These are phyloP conservation scores for Strigamia crassipes DNA, from an alignment of 2,888 invertebrate genomes.

Conservation along the genomic window DNA sequence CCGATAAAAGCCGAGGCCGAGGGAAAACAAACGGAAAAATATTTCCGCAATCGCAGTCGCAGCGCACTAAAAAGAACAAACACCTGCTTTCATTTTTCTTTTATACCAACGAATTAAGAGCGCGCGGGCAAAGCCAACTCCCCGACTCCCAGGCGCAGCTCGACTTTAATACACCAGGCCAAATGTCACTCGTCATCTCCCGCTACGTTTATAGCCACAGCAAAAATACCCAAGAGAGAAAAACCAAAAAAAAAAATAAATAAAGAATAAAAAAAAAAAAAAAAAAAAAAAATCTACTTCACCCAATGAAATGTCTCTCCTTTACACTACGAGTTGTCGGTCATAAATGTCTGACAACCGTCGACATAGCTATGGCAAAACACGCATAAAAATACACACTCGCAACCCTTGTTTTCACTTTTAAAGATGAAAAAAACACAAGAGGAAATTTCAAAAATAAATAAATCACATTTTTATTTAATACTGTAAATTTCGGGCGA, in stretches of 20 bases:
- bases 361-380: conserved; percentile 29
- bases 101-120: conserved; percentile 23
- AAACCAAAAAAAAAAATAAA: not conserved
- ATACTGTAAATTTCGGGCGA: not conserved
- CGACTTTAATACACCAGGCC: conserved; percentile 30
- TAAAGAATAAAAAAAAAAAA: not conserved
- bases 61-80: not conserved
- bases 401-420: not conserved
- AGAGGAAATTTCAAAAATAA: not conserved
- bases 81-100: conserved; percentile 28
- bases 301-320: conserved; percentile 38
- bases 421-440: not conserved
- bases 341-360: conserved; percentile 42
- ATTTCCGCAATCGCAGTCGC: not conserved
- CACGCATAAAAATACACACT: conserved; percentile 38
- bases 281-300: conserved; percentile 17
- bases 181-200: conserved; percentile 42
- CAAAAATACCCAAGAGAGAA: conserved; percentile 42
- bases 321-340: conserved; percentile 24
- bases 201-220: conserved; percentile 38
- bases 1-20: not conserved
- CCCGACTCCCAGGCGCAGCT: conserved; percentile 15
- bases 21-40: not conserved
- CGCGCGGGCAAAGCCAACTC: not conserved
- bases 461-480: not conserved